These are phyloP conservation scores for Bombyx mandarina DNA, from an alignment of 1,140 invertebrate species.

Conservation along the genomic window DNA sequence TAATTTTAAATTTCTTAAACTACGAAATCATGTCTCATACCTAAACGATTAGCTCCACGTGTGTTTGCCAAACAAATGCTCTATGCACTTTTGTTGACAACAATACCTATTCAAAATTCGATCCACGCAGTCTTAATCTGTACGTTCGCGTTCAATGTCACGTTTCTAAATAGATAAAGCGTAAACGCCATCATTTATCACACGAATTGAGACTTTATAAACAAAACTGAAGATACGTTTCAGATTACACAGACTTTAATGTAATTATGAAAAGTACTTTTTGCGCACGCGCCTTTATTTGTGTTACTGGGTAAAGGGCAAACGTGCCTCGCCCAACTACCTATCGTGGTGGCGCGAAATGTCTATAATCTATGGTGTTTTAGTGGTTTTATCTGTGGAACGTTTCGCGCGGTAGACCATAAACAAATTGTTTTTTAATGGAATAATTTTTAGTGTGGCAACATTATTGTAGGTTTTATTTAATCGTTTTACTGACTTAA, in stretches of 20 bases:
- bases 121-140: constrained; percentile 43
- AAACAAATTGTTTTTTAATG: constrained; percentile 16
- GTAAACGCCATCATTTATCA: constrained; percentile 15
- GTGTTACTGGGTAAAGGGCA: constrained; percentile 64
- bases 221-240: not conserved
- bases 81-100: constrained; percentile 4
- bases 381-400: constrained; percentile 20
- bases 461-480: too few relatives aligned
- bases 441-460: not conserved
- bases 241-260: constrained; percentile 14
- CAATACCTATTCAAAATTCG: constrained; percentile 34
- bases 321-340: constrained; percentile 22
- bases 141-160: constrained; percentile 45
- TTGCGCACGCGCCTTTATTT: constrained; percentile 38
- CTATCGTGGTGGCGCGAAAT: constrained; percentile 17
- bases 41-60: not conserved
- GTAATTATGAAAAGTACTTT: constrained; percentile 26
- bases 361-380: constrained; percentile 6
- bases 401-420: constrained; percentile 15
- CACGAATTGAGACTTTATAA: constrained; percentile 16
- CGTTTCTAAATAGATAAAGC: constrained; percentile 40
- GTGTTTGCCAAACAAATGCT: constrained; percentile 5
- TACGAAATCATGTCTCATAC: too few relatives aligned
- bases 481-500: too few relatives aligned
- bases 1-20: too few relatives aligned